Evolutionary conservation across 2,797 vertebrate genomes (phyloP), one percentile per base, ranked within the genome.

Genomic region (Eremophila alpestris): DNA sequence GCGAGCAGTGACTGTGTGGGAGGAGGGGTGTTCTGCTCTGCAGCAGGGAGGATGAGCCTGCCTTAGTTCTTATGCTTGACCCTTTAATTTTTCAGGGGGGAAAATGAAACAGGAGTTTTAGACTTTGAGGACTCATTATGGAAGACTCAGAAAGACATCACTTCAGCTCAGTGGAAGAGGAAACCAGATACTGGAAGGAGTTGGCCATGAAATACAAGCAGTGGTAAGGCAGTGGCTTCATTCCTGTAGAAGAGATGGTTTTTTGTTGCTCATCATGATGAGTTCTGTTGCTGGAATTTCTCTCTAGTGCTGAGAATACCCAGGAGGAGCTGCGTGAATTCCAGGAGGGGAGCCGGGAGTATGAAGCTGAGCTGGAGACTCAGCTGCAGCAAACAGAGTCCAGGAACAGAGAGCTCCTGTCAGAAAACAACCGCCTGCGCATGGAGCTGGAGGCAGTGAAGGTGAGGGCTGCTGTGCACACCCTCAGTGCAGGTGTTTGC

Each of bases 291-390:
- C 54, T 93, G 91, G 36, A 55, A 89, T 93, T 95, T 34, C 56
- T 55, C 30, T 55, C 17, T 86, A 99, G 99, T 96, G 98, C 98
- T n/a, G 98, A 98, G 16, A 98, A 98, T 43, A 96, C 98, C 2
- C 99, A 98, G 76, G 99, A 99, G 64, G 99, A 99, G 59, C 93
- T 99, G 86, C 98, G 98, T 86, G 99, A 99, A 93, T 99, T 99
- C 96, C 99, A 99, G 88, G 99, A 99, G 97, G 99, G 99, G 97
- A 99, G 99, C 97, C 97, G 99, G 49, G 99, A 99, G 85, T 99
- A 99, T 46, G 99, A 99, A 94, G 99, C 99, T 4, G 99, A 99
- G 38, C 97, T 99, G 96, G 99, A 99, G 95, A 95, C 98, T 0
- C 99, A 99, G 93, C 97, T 99, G 86, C 99, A 99, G 55, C 99